Evolutionary conservation across 2,888 invertebrate genomes (phyloP).

Genomic region (Phania funesta): DNA sequence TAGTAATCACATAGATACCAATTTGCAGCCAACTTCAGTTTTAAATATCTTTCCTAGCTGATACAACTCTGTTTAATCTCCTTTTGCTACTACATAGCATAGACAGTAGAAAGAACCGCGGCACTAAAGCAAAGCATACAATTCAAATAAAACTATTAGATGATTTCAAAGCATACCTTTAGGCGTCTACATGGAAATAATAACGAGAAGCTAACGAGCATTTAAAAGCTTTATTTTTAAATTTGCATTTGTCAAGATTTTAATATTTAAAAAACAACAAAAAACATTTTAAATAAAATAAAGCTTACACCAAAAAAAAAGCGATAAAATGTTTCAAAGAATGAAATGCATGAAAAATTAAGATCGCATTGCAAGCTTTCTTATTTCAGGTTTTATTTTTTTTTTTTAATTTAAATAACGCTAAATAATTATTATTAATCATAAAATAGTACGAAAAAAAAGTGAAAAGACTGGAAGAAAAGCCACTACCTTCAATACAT

Average conservation of each 20-base stretch:
- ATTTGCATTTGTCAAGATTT: slow-evolving; percentile 15
- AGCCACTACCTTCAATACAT: neutral
- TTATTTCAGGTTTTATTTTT: neutral
- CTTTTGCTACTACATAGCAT: neutral
- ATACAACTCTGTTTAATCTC: neutral
- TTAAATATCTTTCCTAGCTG: neutral
- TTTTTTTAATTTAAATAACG: slow-evolving; percentile 45
- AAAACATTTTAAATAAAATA: neutral
- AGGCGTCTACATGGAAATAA: slow-evolving; percentile 39
- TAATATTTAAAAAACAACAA: neutral
- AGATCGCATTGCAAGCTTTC: neutral
- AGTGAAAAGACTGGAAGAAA: too few species aligned
- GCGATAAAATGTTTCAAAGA: neutral
- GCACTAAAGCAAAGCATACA: neutral
- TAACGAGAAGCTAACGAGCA: slow-evolving; percentile 6
- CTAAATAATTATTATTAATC: slow-evolving; percentile 23
- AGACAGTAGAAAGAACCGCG: neutral
- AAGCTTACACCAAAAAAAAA: neutral
- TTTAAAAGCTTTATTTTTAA: slow-evolving; percentile 12
- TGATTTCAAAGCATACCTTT: slow-evolving; percentile 54
- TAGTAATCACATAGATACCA: neutral
- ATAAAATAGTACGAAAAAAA: neutral
- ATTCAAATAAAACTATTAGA: slow-evolving; percentile 53
- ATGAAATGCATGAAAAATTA: neutral
- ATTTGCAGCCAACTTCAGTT: neutral